Percentiles rank a stretch among this genome's conserved stretches.
phyloP scores from a whole-genome alignment of 2,888 invertebrate genomes.

The Apamea crenata region DNA sequence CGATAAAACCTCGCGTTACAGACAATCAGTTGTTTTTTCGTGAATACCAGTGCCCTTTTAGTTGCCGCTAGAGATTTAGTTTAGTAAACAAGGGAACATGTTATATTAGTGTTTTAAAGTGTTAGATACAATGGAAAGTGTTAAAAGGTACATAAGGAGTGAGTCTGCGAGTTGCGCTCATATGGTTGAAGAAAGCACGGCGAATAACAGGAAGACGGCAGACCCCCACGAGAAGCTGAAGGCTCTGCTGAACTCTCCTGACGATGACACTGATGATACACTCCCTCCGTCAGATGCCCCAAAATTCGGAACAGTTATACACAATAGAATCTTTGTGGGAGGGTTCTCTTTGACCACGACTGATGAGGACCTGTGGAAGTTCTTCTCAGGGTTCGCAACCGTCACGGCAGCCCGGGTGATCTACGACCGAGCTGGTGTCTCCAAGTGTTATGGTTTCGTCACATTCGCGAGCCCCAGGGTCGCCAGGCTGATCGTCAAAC shows the following conservation, averaged over 20 bases:
- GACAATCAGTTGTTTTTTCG: slow-evolving; percentile 79
- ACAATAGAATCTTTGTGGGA: slow-evolving; percentile 98
- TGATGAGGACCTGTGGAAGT: slow-evolving; percentile 96
- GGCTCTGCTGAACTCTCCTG: slow-evolving; percentile 85
- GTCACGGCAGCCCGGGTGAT: slow-evolving; percentile 98
- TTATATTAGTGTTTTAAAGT: slow-evolving; percentile 76
- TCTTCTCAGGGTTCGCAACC: slow-evolving; percentile 97
- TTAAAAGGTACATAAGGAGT: slow-evolving; percentile 87
- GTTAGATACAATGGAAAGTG: slow-evolving; percentile 82
- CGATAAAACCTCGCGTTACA: slow-evolving; percentile 73
- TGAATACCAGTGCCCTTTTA: slow-evolving; percentile 81
- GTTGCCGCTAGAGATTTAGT: slow-evolving; percentile 84
- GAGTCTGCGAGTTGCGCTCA: slow-evolving; percentile 88
- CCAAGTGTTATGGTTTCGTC: slow-evolving; percentile 97
- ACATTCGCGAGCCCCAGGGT: slow-evolving; percentile 91
- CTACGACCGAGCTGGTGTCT: slow-evolving; percentile 97
- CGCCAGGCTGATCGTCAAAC: slow-evolving; percentile 88
- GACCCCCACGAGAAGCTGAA: slow-evolving; percentile 88
- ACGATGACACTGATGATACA: slow-evolving; percentile 86
- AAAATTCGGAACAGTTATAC: slow-evolving; percentile 95
- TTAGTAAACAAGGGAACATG: slow-evolving; percentile 89
- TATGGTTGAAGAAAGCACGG: slow-evolving; percentile 86
- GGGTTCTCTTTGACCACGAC: slow-evolving; percentile 98
- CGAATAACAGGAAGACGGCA: slow-evolving; percentile 82
- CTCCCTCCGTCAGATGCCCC: slow-evolving; percentile 88